Conservation (phyloP, 2,888 invertebrate species). For the Vandiemenella viatica region DNA sequence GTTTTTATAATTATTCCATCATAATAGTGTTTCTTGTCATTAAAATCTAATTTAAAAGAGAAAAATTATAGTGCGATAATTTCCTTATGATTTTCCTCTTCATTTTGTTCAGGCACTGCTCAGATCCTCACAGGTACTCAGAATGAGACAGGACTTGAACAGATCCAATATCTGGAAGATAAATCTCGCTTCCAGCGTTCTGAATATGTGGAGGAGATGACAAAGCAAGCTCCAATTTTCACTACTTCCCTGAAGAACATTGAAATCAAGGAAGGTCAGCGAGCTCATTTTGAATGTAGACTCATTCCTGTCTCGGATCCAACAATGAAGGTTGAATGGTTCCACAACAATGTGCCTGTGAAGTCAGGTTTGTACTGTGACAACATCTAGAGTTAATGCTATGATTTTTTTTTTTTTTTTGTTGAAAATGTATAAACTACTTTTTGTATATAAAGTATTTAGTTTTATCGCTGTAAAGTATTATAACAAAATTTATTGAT, state of each 20-base stretch:
- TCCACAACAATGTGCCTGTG: conserved; percentile 76
- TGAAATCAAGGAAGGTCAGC: conserved; percentile 85
- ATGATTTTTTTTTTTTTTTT: too few species aligned
- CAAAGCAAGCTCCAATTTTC: conserved; percentile 83
- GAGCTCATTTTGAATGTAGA: conserved; percentile 88
- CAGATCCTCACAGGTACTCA: conserved; percentile 74
- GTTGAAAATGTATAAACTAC: too few species aligned
- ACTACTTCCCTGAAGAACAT: conserved; percentile 83
- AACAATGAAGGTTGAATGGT: conserved; percentile 91
- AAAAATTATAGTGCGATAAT: not conserved
- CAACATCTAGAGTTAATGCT: not conserved
- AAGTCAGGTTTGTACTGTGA: conserved; percentile 50
- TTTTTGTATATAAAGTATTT: too few species aligned
- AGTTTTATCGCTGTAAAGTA: too few species aligned
- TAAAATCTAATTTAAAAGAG: too few species aligned
- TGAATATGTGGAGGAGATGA: conserved; percentile 64
- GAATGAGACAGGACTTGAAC: conserved; percentile 75
- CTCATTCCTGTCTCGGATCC: conserved; percentile 87
- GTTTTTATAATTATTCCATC: too few species aligned
- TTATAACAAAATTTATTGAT: too few species aligned
- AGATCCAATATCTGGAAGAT: conserved; percentile 81
- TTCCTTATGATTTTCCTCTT: not conserved
- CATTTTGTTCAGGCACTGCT: conserved; percentile 34
- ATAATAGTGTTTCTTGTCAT: not conserved
- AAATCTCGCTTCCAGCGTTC: conserved; percentile 58